Base-by-base conservation (phyloP, 2,113 vertebrate genomes). In the Planiliza haematocheilus region DNA sequence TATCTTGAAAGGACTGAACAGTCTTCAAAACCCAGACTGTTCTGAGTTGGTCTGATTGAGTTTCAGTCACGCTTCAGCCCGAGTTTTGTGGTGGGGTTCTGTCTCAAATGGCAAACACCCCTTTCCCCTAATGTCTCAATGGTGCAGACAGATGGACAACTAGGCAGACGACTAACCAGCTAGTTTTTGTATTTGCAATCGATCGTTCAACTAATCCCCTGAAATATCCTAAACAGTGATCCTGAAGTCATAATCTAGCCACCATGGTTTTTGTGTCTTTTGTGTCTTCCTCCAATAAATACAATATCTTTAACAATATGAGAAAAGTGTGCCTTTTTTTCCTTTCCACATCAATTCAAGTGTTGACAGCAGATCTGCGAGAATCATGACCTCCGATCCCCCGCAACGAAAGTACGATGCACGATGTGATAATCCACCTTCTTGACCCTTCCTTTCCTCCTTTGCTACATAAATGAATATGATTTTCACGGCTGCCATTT, bases 1-100 rank as follows among this genome's bases (percentile, higher is more conserved):
- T 88, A 89, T 90, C 89, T 84, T 79, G 71, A 86, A 86, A 89
- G 77, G 71, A 70, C 52, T 79, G 77, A 86, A 68, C 81, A 56
- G 76, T 84, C 52, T 80, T 83, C 65, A 82, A 74, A 84, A 79
- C 55, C 30, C 64, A 58, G 46, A 68, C 66, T 61, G 55, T 78
- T 69, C 75, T 67, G 64, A 84, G 67, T 66, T 70, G 42, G 34
- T 68, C 42, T 68, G 46, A 82, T 87, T 84, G 74, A 75, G 77
- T 81, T 83, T 77, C 42, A 66, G 53, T 59, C 51, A 59, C 51
- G 30, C 50, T 52, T 62, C 57, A 64, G 21, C 49, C 16, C 1
- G 17, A 71, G 38, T 51, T 72, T 57, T 65, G 58, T 7, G 16
- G 16, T 60, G 11, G 56, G 55, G 66, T 53, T 63, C 46, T 66